Evolutionary conservation across 1,140 invertebrate species (phyloP), one percentile per base, ranked within the genome.

Genomic region (Cephus cinctus): DNA sequence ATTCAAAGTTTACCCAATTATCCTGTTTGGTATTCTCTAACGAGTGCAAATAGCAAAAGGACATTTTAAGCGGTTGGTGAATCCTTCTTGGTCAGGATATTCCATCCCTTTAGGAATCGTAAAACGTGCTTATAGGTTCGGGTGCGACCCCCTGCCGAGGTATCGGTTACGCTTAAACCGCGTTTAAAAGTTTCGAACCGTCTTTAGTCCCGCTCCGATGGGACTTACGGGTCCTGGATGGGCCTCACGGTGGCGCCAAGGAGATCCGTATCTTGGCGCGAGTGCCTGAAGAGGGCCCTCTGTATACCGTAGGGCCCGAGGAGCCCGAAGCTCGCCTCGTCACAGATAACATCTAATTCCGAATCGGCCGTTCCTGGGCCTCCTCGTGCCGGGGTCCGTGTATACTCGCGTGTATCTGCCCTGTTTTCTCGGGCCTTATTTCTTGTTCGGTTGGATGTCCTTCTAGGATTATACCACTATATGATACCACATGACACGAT

Each of bases 151-250:
- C 68, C 67, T 47, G 54, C 53, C 52, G 56, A 38, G 63, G 53
- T 71, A 71, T 69, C 65, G 66, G 65, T 69, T 71, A 66, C 68
- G 65, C 59, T 69, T 61, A 66, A 69, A 63, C 59, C 63, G 58
- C 65, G 59, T 64, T 67, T 67, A 63, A 65, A 61, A 49, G 50
- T 35, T 46, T 60, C 25, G 35, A 51, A 46, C 42, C 43, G 35
- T 51, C 56, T 52, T 52, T 56, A 27, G 14, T 11, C 36, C 34
- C 35, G 43, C 12, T 11, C 14, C 22, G 21, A 50, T 19, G 54
- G 47, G 34, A 52, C 52, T 53, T 43, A 54, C 47, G 49, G 32
- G 35, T 16, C 46, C 18, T 36, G 22, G 39, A 42, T 36, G 21
- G 22, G 30, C 34, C 52, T 57, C 51, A 67, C 61, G 67, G 65